Conservation (phyloP, 2,888 invertebrate genomes). For the Diloba caeruleocephala region DNA sequence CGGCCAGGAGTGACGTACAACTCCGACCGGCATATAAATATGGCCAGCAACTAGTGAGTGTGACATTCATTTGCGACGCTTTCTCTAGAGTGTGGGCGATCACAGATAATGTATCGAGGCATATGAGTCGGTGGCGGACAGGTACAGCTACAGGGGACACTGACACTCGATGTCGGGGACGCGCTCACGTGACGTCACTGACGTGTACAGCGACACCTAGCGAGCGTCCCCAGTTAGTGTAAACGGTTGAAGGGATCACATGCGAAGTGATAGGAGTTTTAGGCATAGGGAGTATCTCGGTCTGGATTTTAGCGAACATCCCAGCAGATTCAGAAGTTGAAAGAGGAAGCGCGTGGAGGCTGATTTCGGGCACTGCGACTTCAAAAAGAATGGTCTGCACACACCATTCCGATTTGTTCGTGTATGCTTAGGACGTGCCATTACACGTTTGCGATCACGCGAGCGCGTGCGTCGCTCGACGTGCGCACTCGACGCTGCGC, state of each 20-base stretch:
- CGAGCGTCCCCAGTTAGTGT: constrained; percentile 69
- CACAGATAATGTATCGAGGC: constrained; percentile 6
- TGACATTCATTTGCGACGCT: constrained; percentile 34
- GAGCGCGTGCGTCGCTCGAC: background rate
- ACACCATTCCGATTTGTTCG: constrained; percentile 26
- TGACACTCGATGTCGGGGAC: constrained; percentile 28
- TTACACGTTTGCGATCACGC: constrained; percentile 58
- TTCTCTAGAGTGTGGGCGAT: constrained; percentile 17
- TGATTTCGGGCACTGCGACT: background rate
- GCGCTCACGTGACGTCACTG: background rate
- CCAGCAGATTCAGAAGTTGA: background rate
- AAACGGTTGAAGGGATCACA: constrained; percentile 85
- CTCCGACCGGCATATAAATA: background rate
- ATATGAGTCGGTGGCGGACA: constrained; percentile 46
- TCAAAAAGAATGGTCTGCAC: constrained; percentile 4
- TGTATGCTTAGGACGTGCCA: constrained; percentile 72
- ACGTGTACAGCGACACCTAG: constrained; percentile 12
- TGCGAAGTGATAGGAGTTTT: constrained; percentile 69
- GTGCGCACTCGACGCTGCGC: constrained; percentile 16
- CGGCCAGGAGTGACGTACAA: background rate
- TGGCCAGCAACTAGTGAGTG: constrained; percentile 14
- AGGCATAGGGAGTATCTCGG: constrained; percentile 57
- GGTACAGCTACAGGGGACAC: constrained; percentile 32
- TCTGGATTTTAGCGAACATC: constrained; percentile 21
- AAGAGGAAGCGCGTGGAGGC: background rate